Base-by-base conservation (phyloP, 2,888 invertebrate species). In the Anticlea derivata region DNA sequence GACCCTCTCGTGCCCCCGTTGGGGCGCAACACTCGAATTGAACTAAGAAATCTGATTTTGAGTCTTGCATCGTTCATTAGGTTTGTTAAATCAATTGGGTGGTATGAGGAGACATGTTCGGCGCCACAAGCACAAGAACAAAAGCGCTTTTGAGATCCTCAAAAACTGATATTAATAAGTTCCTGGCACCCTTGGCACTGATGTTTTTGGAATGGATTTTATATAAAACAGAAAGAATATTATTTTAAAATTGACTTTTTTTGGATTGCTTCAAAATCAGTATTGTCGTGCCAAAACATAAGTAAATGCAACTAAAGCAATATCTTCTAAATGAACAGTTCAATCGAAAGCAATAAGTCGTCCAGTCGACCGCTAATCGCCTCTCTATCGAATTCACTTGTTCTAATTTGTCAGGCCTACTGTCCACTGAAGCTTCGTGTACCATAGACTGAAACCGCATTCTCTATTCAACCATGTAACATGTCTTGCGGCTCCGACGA, bases 271-370 rank as follows among this genome's bases (percentile, higher is more conserved):
- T 59, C 63, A 56, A 55, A 60, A 55, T 47, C 73, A 75, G 76
- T 78, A 72, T 78, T 72, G 68, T 74, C 75, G 82, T 82, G 83
- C 84, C 84, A 80, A 82, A 78, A 58, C 60, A 49, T 52, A 38
- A 38, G 12, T 34, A 20, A 48, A 46, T 38, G 75, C 78, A 70
- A 41, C 34, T 26, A 58, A 71, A 83, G 84, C 83, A 84, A 85
- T 83, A 83, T 75, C 63, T 60, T 66, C 61, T 66, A 64, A 60
- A 61, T 66, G 63, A 60, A 45, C 24, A 24, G 40, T 33, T 59
- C 51, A 73, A 58, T 60, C 53, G 58, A 61, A 73, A 80, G 78
- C 79, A 78, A 79, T 77, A 79, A 73, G 46, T 22, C 41, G 41
- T 43, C 43, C 23, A 38, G 31, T 22, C 37, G 47, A 39, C 43